Evolutionary conservation across 64 coral and sea anemone species (phyloP), one percentile per base, ranked within the genome.

Genomic region (Montipora foliosa): DNA sequence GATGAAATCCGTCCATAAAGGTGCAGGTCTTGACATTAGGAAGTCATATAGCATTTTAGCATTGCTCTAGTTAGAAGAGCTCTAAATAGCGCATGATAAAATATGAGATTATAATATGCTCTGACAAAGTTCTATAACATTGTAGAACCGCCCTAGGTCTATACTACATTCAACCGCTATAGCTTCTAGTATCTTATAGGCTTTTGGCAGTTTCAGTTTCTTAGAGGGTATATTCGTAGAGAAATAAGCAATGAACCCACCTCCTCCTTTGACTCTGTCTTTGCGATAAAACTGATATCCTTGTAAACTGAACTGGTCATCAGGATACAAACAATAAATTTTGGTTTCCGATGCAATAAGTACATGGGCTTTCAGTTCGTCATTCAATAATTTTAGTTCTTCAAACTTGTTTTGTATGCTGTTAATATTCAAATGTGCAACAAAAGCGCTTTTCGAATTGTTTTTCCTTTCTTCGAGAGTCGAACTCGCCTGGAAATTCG

Each of bases 261-360:
- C 84, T 24, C 83, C 52, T 17, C 76, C 92, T 47, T 93, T 93
- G 12, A 5, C 55, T 50, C 83, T 8, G 75, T 93, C 92, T 22
- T 88, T 79, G 19, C 92, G 73, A 50, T 70, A 93, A 25, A 93
- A 79, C 3, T 81, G 72, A 49, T 93, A 93, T 9, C 85, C 75
- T 19, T 16, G 75, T n/a, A 93, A 9, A 3, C 25, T 37, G 37
- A 37, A 37, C 37, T 37, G 37, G 37, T 37, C 37, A 37, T 37
- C 37, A 37, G 1, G 37, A 37, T 37, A 37, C 37, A 1, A 37
- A 37, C 37, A 37, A 37, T 37, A 1, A 37, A 37, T 37, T 37
- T 37, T 37, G 37, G 37, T 37, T 37, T 37, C 37, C 37, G 37
- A 37, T 37, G 37, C 37, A 37, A 37, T 29, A 5, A 87, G 45